Conservation (phyloP, 2,113 vertebrate species). For the Junco hyemalis region DNA sequence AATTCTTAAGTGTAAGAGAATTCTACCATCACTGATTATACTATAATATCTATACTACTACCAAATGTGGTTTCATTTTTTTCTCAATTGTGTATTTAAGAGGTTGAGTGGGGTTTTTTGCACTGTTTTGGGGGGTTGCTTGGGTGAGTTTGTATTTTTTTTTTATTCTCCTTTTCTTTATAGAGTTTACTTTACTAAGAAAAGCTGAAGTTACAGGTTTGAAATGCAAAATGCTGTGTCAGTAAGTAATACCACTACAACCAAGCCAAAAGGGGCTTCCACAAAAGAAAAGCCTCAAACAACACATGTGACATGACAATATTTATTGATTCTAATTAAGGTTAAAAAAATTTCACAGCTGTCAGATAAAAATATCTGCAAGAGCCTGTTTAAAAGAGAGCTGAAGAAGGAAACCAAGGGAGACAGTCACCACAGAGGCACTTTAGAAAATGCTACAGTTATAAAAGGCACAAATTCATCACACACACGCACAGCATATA, state of each 20-base stretch:
- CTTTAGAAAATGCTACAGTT: conserved; percentile 70
- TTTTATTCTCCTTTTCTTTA: not conserved
- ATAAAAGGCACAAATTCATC: conserved; percentile 69
- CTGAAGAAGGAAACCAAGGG: conserved; percentile 40
- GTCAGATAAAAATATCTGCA: conserved; percentile 64
- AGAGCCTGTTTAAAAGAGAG: conserved; percentile 38
- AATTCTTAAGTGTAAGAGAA: not conserved
- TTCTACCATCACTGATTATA: too few relatives aligned
- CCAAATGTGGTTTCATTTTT: not conserved
- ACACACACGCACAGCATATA: conserved; percentile 50
- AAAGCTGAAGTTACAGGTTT: not conserved
- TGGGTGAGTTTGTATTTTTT: not conserved
- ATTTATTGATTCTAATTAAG: conserved; percentile 65
- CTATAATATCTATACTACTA: not conserved
- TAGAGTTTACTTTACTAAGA: not conserved
- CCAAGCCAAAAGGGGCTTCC: not conserved
- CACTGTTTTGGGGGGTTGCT: not conserved
- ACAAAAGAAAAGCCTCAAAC: conserved; percentile 1
- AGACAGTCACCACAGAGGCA: conserved; percentile 69
- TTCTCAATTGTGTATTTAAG: not conserved
- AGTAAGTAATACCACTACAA: not conserved
- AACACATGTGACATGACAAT: conserved; percentile 9
- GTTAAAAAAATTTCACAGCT: conserved; percentile 62
- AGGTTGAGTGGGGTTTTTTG: not conserved
- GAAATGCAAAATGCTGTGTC: not conserved